Evolutionary conservation across 2,113 vertebrate species (phyloP).

Genomic region (Carollia perspicillata): DNA sequence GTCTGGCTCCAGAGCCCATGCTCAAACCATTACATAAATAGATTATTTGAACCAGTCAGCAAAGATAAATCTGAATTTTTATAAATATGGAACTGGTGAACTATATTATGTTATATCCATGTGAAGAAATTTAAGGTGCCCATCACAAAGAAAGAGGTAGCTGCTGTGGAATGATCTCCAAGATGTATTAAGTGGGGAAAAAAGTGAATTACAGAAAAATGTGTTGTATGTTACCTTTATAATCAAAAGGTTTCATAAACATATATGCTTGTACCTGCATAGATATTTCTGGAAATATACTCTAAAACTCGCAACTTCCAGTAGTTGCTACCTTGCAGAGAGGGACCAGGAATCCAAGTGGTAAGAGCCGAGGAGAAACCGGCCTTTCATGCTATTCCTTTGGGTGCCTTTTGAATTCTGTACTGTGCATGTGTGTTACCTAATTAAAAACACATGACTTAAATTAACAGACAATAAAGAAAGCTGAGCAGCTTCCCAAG

Average conservation of each 20-base stretch:
- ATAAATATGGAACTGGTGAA: neutral
- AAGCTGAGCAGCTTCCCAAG: neutral
- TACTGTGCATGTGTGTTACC: neutral
- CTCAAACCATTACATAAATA: neutral
- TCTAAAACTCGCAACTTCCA: neutral
- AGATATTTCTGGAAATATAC: neutral
- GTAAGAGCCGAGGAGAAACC: neutral
- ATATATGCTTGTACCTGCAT: neutral
- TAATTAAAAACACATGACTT: neutral
- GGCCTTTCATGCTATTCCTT: neutral
- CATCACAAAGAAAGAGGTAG: neutral
- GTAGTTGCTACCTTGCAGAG: no score
- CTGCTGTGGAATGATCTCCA: neutral
- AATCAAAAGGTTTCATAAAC: neutral
- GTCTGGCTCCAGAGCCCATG: neutral
- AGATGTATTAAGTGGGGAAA: neutral
- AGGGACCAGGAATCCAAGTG: neutral
- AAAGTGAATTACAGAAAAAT: neutral
- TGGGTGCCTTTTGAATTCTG: neutral
- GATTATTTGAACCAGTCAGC: neutral
- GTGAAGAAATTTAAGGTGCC: neutral
- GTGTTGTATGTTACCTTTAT: neutral
- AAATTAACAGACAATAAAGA: neutral
- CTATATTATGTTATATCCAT: neutral
- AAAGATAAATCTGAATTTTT: neutral